Evolutionary conservation across 2,888 invertebrate genomes (phyloP), one percentile per base, ranked within the genome.

Genomic region (Aphelenchoides bicaudatus): DNA sequence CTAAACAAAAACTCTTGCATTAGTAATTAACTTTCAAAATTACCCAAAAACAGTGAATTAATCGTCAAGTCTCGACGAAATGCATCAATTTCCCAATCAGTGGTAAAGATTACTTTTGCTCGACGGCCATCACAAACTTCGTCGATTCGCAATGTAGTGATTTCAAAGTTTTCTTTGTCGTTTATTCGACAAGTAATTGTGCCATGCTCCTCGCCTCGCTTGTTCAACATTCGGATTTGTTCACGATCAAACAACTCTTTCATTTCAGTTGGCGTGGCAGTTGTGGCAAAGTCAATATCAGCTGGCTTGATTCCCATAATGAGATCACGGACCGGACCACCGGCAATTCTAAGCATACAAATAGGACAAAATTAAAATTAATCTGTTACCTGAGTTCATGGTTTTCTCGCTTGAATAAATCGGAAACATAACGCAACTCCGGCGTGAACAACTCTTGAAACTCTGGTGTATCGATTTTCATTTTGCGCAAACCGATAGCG

Each of bases 261-360:
- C 94, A 99, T 94, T 83, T 98, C 85, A 16, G 86, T 84, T 0
- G 98, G 98, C 0, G 94, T 96, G 6, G 98, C 98, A 16, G 88
- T 88, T 4, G 96, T 93, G 0, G 98, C 98, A 83, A 99, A 93
- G 82, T 99, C 98, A 50, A 99, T 82, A 82, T 99, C 98, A 77
- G 88, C 88, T 0, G 93, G 92, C 67, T 82, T 49, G 10, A 71
- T 69, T 38, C 73, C 73, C 72, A 82, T 74, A 37, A 83, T 67
- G n/a, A 83, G 68, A 67, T 84, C 85, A 83, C 89, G 85, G 0
- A 99, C 96, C 19, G 96, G 93, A 3, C 98, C 98, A 46, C 98
- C 98, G 38, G 94, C 96, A 60, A 98, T 87, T 58, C 77, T 68
- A 19, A 31, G n/a, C n/a, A n/a, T n/a, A n/a, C 31, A 59, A 61